phyloP scores from a whole-genome alignment of 1,140 invertebrate species.

The Scylla paramamosain region DNA sequence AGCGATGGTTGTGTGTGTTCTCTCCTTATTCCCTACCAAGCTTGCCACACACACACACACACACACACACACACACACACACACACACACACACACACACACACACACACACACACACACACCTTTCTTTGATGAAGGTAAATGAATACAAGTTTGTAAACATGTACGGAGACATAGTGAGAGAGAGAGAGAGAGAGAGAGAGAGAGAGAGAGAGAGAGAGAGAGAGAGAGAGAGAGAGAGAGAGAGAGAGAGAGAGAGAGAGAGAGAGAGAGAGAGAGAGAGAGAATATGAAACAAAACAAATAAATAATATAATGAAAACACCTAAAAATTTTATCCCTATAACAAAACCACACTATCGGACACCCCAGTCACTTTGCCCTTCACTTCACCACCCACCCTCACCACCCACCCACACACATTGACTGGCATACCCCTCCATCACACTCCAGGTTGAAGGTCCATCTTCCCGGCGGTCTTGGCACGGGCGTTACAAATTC shows the following conservation, averaged over 20 bases:
- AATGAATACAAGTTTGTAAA: neutral
- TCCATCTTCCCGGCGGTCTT: neutral
- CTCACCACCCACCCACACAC: too few relatives aligned
- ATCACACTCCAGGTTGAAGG: neutral
- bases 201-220: neutral
- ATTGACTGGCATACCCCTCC: neutral
- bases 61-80: neutral
- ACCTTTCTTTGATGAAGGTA: neutral
- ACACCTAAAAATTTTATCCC: too few relatives aligned
- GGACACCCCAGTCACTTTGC: too few relatives aligned
- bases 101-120: neutral
- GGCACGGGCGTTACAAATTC: neutral
- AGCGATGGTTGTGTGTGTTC: neutral
- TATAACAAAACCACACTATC: too few relatives aligned
- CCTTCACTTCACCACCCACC: too few relatives aligned
- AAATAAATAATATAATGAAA: too few relatives aligned
- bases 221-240: neutral
- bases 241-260: constrained; percentile 29
- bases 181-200: constrained; percentile 29
- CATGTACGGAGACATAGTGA: neutral
- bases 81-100: neutral
- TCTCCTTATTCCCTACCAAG: neutral
- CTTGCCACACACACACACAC: neutral
- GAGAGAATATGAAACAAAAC: too few relatives aligned
- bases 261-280: too few relatives aligned